Conservation (phyloP, 2,888 invertebrate species). For the Neuroscelio doddi region DNA sequence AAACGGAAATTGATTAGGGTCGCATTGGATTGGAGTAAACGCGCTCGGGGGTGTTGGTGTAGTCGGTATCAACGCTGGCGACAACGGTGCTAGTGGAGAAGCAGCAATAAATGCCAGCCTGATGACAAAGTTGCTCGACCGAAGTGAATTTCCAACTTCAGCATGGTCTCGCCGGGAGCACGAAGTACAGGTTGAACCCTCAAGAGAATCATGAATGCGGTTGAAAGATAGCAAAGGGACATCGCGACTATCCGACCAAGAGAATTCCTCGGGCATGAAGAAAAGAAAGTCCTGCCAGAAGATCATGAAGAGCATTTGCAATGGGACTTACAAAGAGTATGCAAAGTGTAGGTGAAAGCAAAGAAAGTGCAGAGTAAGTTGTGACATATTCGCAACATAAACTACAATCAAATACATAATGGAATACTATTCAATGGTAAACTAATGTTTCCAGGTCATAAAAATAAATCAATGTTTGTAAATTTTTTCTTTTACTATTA, state of each 20-base stretch:
- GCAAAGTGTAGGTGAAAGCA: slow-evolving; percentile 21
- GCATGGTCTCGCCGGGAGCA: slow-evolving; percentile 14
- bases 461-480: too few species aligned
- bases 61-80: slow-evolving; percentile 6
- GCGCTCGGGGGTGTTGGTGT: slow-evolving; percentile 29
- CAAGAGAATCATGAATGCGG: slow-evolving; percentile 13
- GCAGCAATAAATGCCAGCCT: slow-evolving; percentile 49
- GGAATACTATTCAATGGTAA: too few species aligned
- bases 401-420: too few species aligned
- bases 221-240: slow-evolving; percentile 13
- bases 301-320: slow-evolving; percentile 41
- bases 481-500: too few species aligned
- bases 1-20: slow-evolving; percentile 53
- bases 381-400: too few species aligned
- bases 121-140: slow-evolving; percentile 46
- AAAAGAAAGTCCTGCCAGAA: slow-evolving; percentile 30
- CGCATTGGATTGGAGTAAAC: slow-evolving; percentile 45
- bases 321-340: slow-evolving; percentile 32
- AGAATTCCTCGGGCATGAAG: slow-evolving; percentile 37
- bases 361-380: background rate
- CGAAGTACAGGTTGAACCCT: slow-evolving; percentile 12
- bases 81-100: slow-evolving; percentile 16
- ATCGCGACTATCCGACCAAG: slow-evolving; percentile 24
- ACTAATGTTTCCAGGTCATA: too few species aligned
- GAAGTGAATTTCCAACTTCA: slow-evolving; percentile 45